Conservation (phyloP, 2,888 invertebrate genomes). For the Pammene fasciana region DNA sequence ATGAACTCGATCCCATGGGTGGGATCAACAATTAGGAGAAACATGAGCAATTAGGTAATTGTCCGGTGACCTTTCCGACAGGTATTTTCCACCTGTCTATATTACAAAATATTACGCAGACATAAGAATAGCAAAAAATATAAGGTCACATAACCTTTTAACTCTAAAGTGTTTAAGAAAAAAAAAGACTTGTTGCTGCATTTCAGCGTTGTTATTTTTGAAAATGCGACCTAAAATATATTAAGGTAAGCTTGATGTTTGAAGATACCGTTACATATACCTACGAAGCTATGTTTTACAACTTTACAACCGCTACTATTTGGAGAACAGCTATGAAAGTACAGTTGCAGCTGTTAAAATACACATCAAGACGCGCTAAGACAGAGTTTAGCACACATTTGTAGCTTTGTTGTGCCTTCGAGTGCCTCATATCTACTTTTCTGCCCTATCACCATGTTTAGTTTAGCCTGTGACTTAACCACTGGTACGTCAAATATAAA, state of each 20-base stretch:
- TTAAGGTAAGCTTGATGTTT: background rate
- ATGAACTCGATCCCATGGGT: background rate
- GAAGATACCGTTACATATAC: background rate
- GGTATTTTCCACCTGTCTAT: constrained; percentile 36
- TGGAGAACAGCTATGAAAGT: constrained; percentile 15
- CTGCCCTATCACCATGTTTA: no score
- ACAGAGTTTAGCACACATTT: background rate
- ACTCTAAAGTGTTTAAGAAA: constrained; percentile 11
- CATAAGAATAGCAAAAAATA: constrained; percentile 22
- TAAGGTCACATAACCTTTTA: constrained; percentile 27
- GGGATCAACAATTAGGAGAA: background rate
- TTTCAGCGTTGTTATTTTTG: background rate
- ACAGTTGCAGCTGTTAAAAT: constrained; percentile 21
- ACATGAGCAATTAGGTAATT: constrained; percentile 31
- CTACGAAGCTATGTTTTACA: constrained; percentile 6
- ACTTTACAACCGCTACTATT: constrained; percentile 13
- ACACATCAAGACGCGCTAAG: background rate
- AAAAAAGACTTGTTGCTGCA: background rate
- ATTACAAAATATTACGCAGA: constrained; percentile 12
- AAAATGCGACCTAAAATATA: background rate
- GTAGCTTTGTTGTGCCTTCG: no score
- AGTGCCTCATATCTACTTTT: no score
- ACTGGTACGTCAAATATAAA: no score
- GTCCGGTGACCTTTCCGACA: constrained; percentile 33
- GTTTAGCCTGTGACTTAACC: no score